Evolutionary conservation across 2,888 invertebrate species (phyloP), one percentile per base, ranked within the genome.

Genomic region (Branchinecta sandiegonensis): DNA sequence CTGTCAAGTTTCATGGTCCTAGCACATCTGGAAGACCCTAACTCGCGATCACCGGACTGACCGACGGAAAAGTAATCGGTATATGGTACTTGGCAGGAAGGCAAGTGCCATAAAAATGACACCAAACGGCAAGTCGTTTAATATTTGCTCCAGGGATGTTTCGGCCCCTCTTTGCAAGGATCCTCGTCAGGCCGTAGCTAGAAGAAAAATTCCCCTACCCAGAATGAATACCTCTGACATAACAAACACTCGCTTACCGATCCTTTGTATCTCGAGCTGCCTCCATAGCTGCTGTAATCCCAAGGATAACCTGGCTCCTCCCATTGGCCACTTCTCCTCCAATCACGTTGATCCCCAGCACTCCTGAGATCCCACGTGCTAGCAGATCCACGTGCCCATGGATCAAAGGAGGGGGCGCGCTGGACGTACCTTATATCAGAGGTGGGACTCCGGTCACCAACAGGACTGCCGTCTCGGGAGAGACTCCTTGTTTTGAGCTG

Each of bases 201-300:
- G 23, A 23, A 23, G 23, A 23, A 23, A 23, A 1, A 23, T 23
- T 23, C 2, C 23, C 1, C 23, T 23, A 23, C 37, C 37, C 37
- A 37, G 37, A 37, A 37, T 37, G 2, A 37, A 37, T 37, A 37
- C 37, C 37, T 37, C 37, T 37, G 37, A 37, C 37, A 37, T 4
- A 37, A 37, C 37, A 37, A 37, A 37, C 4, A 37, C 6, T 37
- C 37, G n/a, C 66, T n/a, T 66, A 66, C 66, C 13, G 56, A 50
- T 14, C 65, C 48, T 6, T 37, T 47, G 17, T 9, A 63, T 46
- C 67, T 46, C 17, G 46, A 17, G 5, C 2, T 63, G 48, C 37
- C 17, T 8, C 37, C 65, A 63, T 13, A 67, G 48, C 46, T 65
- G 65, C 56, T 46, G 50, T 63, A 47, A 7, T 63, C 64, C 13